phyloP scores from a whole-genome alignment of 2,113 vertebrate genomes.

The Salvelinus sp. region DNA sequence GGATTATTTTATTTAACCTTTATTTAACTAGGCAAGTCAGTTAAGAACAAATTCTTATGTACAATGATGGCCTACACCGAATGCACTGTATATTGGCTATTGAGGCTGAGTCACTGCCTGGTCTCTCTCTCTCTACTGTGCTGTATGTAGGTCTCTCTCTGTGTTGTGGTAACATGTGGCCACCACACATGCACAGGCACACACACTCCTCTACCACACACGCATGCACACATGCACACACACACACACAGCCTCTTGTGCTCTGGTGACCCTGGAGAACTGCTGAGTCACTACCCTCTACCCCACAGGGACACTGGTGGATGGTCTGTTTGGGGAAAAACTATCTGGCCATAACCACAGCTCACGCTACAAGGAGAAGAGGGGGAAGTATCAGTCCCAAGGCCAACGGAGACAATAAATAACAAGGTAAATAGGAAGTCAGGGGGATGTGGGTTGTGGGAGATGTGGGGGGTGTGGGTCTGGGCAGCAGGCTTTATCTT shows the following conservation, averaged over 20 bases:
- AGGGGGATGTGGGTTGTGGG: background rate
- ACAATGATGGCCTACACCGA: no score
- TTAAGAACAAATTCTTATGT: no score
- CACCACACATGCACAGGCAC: background rate
- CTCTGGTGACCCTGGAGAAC: background rate
- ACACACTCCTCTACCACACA: background rate
- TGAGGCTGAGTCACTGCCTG: no score
- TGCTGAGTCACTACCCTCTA: background rate
- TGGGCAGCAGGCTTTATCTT: no score
- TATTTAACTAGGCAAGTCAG: no score
- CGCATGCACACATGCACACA: background rate
- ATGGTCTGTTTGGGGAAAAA: constrained; percentile 54
- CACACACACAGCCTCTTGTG: background rate
- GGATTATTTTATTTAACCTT: no score
- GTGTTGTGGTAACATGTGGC: background rate
- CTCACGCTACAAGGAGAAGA: constrained; percentile 29
- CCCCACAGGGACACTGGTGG: constrained; percentile 35
- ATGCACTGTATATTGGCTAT: no score
- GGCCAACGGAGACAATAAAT: constrained; percentile 43
- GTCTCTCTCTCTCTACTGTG: no score
- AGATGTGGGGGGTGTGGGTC: no score
- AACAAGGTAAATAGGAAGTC: constrained; percentile 24
- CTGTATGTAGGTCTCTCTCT: no score
- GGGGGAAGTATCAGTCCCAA: constrained; percentile 32
- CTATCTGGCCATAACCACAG: constrained; percentile 60